A percentile compares a stretch with the other conserved stretches of the same genome.
Conservation (phyloP, 2,797 vertebrate species). For the Brachyrhaphis roseni region DNA sequence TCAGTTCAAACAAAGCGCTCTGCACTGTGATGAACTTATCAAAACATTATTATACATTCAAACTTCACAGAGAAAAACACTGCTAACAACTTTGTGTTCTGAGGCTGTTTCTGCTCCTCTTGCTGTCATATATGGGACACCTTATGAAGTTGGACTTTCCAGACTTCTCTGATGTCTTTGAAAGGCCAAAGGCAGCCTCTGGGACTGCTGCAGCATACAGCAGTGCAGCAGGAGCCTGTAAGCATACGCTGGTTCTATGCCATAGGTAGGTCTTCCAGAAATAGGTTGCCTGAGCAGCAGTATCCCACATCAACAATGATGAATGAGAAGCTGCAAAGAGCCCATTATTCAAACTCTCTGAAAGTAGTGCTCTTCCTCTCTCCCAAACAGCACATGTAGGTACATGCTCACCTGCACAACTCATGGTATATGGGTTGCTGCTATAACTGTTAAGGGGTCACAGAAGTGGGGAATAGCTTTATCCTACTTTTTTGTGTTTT, state of each 20-base stretch:
- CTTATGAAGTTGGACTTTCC: conserved; percentile 42
- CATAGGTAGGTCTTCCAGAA: conserved; percentile 58
- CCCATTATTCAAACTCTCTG: conserved; percentile 40
- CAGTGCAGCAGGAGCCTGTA: conserved; percentile 54
- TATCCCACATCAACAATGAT: conserved; percentile 44
- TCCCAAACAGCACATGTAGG: not conserved
- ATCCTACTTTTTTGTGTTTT: conserved; percentile 40
- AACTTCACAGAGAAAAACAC: too few relatives aligned
- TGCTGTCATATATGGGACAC: conserved; percentile 46
- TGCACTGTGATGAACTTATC: too few relatives aligned
- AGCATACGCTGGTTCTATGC: conserved; percentile 31
- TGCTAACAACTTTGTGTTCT: not conserved
- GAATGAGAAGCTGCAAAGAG: conserved; percentile 33
- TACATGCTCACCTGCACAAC: conserved; percentile 32
- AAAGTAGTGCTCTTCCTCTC: not conserved
- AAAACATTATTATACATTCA: too few relatives aligned
- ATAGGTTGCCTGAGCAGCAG: conserved; percentile 38
- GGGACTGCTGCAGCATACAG: conserved; percentile 40
- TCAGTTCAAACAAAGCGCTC: too few relatives aligned
- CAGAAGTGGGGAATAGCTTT: conserved; percentile 17
- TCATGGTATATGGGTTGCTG: conserved; percentile 57
- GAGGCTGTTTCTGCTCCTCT: conserved; percentile 1
- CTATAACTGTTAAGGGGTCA: conserved; percentile 19
- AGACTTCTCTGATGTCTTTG: conserved; percentile 53
- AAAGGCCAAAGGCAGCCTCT: conserved; percentile 32